A percentile compares a stretch with the other conserved stretches of the same genome.
These are phyloP conservation scores for Stichodactyla helianthus DNA, from an alignment of 64 coral and sea anemone species.

Conservation along the genomic window DNA sequence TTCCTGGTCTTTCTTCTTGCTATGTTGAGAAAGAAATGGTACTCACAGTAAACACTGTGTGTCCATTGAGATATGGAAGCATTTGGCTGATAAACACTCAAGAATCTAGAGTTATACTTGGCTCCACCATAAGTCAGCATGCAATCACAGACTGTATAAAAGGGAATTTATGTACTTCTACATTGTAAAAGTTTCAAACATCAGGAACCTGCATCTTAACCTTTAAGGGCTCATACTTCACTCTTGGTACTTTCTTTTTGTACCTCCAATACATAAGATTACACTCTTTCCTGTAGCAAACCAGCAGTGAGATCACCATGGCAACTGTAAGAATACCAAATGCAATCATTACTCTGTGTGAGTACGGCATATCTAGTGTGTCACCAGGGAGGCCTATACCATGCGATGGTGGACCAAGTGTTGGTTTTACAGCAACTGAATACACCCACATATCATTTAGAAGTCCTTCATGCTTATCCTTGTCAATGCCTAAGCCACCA, in stretches of 20 bases:
- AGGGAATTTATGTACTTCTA: not conserved
- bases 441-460: constrained; percentile 84
- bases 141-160: not conserved
- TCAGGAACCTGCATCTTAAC: constrained; percentile 67
- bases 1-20: too few relatives aligned
- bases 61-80: too few relatives aligned
- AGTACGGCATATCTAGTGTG: constrained; percentile 67
- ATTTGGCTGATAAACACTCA: too few relatives aligned
- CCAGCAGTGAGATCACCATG: constrained; percentile 35
- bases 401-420: not conserved
- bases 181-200: not conserved
- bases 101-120: too few relatives aligned
- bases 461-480: constrained; percentile 41
- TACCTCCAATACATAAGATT: constrained; percentile 25
- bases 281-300: constrained; percentile 79
- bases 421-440: not conserved
- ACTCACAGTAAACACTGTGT: too few relatives aligned
- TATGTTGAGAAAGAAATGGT: too few relatives aligned
- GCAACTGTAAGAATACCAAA: constrained; percentile 34
- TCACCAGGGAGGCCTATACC: constrained; percentile 53
- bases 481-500: constrained; percentile 78
- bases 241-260: constrained; percentile 27
- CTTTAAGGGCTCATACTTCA: constrained; percentile 83
- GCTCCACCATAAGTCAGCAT: not conserved
- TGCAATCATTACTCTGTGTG: constrained; percentile 68